Evolutionary conservation across 1,140 invertebrate genomes (phyloP).

Genomic region (Hycleus phaleratus): DNA sequence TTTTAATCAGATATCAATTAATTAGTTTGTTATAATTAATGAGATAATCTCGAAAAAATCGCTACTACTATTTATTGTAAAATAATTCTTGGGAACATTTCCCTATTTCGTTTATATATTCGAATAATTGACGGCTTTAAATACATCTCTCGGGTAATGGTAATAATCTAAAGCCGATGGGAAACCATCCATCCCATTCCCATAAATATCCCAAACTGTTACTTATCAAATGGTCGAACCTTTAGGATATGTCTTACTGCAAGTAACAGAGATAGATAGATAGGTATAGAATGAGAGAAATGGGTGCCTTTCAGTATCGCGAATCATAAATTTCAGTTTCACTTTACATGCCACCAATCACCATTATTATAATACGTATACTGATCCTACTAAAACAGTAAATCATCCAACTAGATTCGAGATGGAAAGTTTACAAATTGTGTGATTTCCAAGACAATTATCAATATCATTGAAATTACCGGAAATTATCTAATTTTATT

Average conservation of each 20-base stretch:
- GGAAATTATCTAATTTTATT: too few species aligned
- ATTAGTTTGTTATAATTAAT: too few species aligned
- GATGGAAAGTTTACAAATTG: conserved; percentile 8
- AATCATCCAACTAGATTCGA: conserved; percentile 5
- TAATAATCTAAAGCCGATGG: neutral
- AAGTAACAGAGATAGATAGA: too few species aligned
- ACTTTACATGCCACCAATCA: conserved; percentile 12
- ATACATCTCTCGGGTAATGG: neutral
- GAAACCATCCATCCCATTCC: neutral
- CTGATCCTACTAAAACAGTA: conserved; percentile 2
- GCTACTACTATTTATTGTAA: too few species aligned
- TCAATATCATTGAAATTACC: too few species aligned
- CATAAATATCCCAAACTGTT: conserved; percentile 1
- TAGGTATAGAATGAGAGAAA: neutral
- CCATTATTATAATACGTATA: conserved; percentile 10
- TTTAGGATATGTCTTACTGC: neutral
- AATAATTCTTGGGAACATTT: too few species aligned
- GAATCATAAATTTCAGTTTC: conserved; percentile 10
- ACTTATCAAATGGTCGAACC: conserved; percentile 5
- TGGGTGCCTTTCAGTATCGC: conserved; percentile 4
- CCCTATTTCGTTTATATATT: too few species aligned
- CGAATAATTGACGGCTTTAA: too few species aligned
- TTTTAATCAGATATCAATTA: too few species aligned
- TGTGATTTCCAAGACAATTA: too few species aligned
- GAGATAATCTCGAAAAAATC: too few species aligned